Conservation (phyloP, 2,113 vertebrate species). For the Cyphomyrus plagiostoma region DNA sequence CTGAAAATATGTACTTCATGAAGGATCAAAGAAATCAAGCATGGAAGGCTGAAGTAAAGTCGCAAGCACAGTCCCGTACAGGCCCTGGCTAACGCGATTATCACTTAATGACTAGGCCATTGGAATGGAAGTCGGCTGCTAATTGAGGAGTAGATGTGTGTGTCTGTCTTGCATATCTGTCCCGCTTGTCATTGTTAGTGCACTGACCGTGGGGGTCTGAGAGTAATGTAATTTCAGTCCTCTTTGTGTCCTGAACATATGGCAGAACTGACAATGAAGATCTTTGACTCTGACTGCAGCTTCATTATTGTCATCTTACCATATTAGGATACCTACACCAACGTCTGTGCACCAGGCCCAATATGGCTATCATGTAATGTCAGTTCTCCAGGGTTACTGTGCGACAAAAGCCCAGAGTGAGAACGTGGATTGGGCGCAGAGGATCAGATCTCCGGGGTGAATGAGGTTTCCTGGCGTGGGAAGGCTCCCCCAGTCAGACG, state of each 20-base stretch:
- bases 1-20: not conserved
- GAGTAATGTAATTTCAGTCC: too few species aligned
- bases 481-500: not conserved
- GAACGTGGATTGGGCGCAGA: slow-evolving; percentile 18
- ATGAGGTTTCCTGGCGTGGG: not conserved
- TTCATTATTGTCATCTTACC: too few species aligned
- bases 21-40: not conserved
- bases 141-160: not conserved
- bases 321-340: not conserved
- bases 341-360: not conserved
- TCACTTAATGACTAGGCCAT: not conserved
- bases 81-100: not conserved
- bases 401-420: not conserved
- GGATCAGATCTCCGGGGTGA: slow-evolving; percentile 39
- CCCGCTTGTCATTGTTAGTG: too few species aligned
- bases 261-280: too few species aligned
- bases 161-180: not conserved
- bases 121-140: not conserved
- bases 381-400: not conserved
- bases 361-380: not conserved
- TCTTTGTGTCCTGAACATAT: too few species aligned
- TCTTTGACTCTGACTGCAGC: too few species aligned
- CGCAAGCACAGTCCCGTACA: not conserved
- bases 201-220: too few species aligned
- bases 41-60: not conserved